Conservation (phyloP, 92 coral and sea anemone species). For the Palythoa grandiflora region DNA sequence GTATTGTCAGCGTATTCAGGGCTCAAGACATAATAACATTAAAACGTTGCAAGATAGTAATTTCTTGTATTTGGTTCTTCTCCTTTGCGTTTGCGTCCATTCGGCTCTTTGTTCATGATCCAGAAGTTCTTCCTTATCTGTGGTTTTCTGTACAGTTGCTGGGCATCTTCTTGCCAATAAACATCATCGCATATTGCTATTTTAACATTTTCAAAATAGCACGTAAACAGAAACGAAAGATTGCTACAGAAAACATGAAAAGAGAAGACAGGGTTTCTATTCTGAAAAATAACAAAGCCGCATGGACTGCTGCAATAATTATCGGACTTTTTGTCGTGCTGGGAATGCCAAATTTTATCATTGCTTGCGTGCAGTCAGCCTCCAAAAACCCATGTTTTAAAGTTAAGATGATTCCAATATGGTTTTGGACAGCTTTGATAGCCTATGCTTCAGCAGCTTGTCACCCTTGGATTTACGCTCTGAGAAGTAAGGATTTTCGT, state of each 20-base stretch:
- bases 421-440: slow-evolving; percentile 62
- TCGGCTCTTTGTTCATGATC: slow-evolving; percentile 46
- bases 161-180: slow-evolving; percentile 50
- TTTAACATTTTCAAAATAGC: slow-evolving; percentile 57
- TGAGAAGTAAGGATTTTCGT: slow-evolving; percentile 51
- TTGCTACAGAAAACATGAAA: slow-evolving; percentile 36
- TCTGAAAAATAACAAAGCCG: slow-evolving; percentile 53
- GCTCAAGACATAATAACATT: slow-evolving; percentile 43
- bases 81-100: slow-evolving; percentile 60
- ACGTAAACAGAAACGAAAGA: slow-evolving; percentile 50
- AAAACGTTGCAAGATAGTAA: slow-evolving; percentile 21
- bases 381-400: slow-evolving; percentile 26
- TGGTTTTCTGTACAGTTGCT: slow-evolving; percentile 60
- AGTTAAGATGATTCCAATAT: slow-evolving; percentile 38
- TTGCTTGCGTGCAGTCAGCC: slow-evolving; percentile 55
- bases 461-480: slow-evolving; percentile 66
- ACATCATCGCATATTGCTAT: slow-evolving; percentile 63
- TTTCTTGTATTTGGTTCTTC: slow-evolving; percentile 52
- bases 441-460: slow-evolving; percentile 55
- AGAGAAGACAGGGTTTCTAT: slow-evolving; percentile 11
- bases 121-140: slow-evolving; percentile 53
- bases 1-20: slow-evolving; percentile 54
- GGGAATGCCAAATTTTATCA: slow-evolving; percentile 56
- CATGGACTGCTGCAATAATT: slow-evolving; percentile 53
- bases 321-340: slow-evolving; percentile 49